A percentile compares a stretch with the other conserved stretches of the same genome.
Evolutionary conservation across 2,797 vertebrate species (phyloP).

Genomic region (Dermochelys coriacea): DNA sequence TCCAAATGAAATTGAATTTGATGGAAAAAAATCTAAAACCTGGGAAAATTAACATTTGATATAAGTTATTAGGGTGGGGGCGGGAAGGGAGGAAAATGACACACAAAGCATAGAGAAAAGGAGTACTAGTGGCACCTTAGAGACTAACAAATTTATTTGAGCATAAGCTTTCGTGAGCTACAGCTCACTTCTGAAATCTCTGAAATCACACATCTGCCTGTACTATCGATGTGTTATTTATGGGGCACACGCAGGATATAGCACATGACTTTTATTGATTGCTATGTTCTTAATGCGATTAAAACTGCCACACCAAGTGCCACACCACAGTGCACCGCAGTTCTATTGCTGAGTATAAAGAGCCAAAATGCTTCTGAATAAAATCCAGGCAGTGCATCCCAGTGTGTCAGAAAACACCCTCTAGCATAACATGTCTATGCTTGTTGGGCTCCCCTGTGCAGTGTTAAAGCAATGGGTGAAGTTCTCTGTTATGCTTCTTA

Average conservation of each 20-base stretch:
- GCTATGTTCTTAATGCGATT: background rate
- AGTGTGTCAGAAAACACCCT: background rate
- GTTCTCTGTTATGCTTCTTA: background rate
- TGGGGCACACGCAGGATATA: background rate
- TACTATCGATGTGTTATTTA: background rate
- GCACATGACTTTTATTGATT: background rate
- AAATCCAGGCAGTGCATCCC: background rate
- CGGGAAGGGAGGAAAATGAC: background rate
- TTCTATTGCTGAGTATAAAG: background rate
- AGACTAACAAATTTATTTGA: no score
- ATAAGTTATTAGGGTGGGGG: background rate
- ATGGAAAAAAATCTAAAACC: background rate
- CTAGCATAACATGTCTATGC: background rate
- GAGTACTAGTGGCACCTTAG: no score
- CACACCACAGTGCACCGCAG: background rate
- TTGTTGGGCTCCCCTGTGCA: background rate
- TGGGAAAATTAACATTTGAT: background rate
- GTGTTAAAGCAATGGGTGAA: background rate
- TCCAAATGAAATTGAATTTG: background rate
- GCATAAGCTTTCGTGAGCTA: no score
- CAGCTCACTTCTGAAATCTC: no score
- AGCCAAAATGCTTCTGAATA: background rate
- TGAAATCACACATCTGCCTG: background rate
- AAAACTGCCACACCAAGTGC: rapidly evolving
- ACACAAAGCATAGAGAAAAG: background rate